phyloP scores from a whole-genome alignment of 2,113 vertebrate species.

The Pelmatolapia mariae region DNA sequence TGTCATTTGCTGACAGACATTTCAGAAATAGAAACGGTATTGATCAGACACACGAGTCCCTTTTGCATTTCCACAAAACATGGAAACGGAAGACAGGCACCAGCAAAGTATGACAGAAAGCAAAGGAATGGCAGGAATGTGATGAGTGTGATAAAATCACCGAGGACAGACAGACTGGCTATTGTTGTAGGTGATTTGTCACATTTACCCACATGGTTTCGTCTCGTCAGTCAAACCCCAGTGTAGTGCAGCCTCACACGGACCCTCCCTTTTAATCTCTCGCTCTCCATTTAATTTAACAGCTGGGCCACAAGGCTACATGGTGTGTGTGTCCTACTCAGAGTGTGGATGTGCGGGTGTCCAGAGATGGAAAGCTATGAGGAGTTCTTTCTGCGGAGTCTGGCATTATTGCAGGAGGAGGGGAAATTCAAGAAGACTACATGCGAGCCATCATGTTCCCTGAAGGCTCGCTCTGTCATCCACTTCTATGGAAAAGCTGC shows the following conservation, averaged over 20 bases:
- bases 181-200: constrained; percentile 25
- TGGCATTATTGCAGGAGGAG: constrained; percentile 73
- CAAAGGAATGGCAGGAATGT: constrained; percentile 61
- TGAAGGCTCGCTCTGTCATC: constrained; percentile 74
- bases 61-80: background rate
- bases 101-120: constrained; percentile 9
- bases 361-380: constrained; percentile 85
- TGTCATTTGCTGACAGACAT: constrained; percentile 2
- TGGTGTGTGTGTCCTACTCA: constrained; percentile 24
- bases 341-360: constrained; percentile 33
- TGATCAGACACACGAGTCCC: constrained; percentile 3
- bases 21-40: constrained; percentile 21
- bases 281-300: background rate
- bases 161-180: constrained; percentile 20
- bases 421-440: constrained; percentile 34
- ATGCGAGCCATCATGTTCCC: constrained; percentile 29
- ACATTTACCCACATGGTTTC: background rate
- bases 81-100: constrained; percentile 5
- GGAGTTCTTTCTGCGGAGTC: constrained; percentile 77
- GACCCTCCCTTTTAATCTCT: background rate
- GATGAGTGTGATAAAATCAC: constrained; percentile 47
- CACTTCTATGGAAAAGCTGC: constrained; percentile 79
- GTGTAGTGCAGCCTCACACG: background rate
- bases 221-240: background rate
- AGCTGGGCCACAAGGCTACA: constrained; percentile 25